Conservation (phyloP, 2,888 invertebrate species). For the Desoria tigrina region DNA sequence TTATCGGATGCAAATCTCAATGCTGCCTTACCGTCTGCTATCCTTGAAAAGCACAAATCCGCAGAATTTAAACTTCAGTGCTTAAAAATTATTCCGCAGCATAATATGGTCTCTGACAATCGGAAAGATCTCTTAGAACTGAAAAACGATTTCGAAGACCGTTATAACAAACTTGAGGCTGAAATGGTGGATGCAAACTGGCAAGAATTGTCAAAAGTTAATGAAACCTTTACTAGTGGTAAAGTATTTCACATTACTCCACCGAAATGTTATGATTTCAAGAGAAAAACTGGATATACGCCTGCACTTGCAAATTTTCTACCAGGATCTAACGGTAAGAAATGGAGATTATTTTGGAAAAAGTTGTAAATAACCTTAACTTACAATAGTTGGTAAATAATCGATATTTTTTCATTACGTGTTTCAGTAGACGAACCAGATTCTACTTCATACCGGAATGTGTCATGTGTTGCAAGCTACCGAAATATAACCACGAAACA, state of each 20-base stretch:
- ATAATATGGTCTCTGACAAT: neutral
- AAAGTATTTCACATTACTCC: conserved; percentile 26
- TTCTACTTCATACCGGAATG: too few species aligned
- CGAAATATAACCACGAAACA: too few species aligned
- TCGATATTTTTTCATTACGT: too few species aligned
- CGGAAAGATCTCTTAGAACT: neutral
- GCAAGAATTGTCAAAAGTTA: conserved; percentile 17
- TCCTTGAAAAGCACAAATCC: conserved; percentile 1
- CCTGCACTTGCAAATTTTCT: conserved; percentile 27
- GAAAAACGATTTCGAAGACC: neutral
- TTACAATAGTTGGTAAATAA: too few species aligned
- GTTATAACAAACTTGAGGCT: neutral
- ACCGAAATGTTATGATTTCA: conserved; percentile 18
- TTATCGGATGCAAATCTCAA: too few species aligned
- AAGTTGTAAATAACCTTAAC: too few species aligned
- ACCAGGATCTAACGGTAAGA: conserved; percentile 11
- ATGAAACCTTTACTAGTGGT: neutral
- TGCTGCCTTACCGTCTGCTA: neutral
- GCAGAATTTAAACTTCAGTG: conserved; percentile 3
- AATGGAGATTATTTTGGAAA: too few species aligned
- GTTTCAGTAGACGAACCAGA: too few species aligned
- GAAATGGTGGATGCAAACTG: conserved; percentile 15
- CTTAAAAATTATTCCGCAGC: conserved; percentile 5
- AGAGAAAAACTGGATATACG: conserved; percentile 17
- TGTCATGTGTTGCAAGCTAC: too few species aligned